phyloP scores from a whole-genome alignment of 2,888 invertebrate genomes.

The Cephonodes hylas region DNA sequence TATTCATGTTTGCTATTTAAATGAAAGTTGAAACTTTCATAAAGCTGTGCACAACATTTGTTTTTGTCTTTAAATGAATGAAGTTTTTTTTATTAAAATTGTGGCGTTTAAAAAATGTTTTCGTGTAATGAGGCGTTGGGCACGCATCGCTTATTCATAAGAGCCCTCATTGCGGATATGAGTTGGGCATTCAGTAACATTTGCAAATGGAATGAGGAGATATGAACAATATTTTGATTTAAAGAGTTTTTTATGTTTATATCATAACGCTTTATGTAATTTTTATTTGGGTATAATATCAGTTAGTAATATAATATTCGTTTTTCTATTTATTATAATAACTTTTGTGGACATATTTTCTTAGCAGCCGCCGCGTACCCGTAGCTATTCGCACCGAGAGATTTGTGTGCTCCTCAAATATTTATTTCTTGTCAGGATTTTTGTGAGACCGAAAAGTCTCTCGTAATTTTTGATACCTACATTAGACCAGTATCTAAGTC shows the following conservation, averaged over 20 bases:
- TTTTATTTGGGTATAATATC: no score
- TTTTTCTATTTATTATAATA: no score
- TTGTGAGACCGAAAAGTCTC: no score
- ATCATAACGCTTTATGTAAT: no score
- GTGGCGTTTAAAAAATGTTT: slow-evolving; percentile 14
- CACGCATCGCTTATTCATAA: slow-evolving; percentile 37
- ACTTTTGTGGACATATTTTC: no score
- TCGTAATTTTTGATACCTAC: no score
- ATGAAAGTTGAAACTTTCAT: background rate
- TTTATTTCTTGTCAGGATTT: no score
- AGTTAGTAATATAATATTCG: no score
- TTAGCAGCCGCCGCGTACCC: no score
- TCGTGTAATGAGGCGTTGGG: slow-evolving; percentile 25
- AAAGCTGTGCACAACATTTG: background rate
- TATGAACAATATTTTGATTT: slow-evolving; percentile 2
- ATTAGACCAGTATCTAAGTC: no score
- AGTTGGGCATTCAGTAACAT: slow-evolving; percentile 20
- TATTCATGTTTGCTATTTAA: background rate
- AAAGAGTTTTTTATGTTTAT: slow-evolving; percentile 10
- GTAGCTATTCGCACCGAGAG: no score
- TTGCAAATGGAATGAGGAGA: slow-evolving; percentile 21
- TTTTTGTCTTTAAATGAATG: background rate
- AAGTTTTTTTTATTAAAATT: slow-evolving; percentile 11
- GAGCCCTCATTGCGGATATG: slow-evolving; percentile 24
- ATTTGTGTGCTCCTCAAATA: no score